Percentiles rank a stretch among this genome's conserved stretches.
phyloP scores from a whole-genome alignment of 2,797 vertebrate species.

The Urophycis tenuis region DNA sequence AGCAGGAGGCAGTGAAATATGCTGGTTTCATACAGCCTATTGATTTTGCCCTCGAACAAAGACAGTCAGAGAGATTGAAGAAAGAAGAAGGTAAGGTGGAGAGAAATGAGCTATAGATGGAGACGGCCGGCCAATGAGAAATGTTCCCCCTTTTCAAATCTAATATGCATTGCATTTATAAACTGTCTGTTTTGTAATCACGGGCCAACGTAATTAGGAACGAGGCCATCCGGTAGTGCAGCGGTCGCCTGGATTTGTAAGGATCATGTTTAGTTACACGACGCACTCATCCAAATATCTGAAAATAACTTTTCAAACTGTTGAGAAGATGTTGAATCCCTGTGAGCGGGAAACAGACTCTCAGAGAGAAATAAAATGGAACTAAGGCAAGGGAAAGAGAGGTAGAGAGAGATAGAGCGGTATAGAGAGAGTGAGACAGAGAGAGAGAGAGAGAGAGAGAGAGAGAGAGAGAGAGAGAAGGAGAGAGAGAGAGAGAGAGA shows the following conservation, averaged over 20 bases:
- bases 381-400: no score
- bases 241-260: neutral
- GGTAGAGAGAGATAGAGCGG: slow-evolving; percentile 28
- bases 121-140: slow-evolving; percentile 32
- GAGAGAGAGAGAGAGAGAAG: slow-evolving; percentile 51
- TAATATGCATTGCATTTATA: neutral
- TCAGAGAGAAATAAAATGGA: neutral
- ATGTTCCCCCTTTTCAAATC: slow-evolving; percentile 37
- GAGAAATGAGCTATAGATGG: slow-evolving; percentile 53
- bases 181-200: neutral
- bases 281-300: slow-evolving; percentile 29
- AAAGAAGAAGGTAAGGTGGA: slow-evolving; percentile 20
- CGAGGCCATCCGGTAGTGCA: neutral
- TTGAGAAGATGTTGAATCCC: slow-evolving; percentile 31
- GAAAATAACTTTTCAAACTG: slow-evolving; percentile 22
- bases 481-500: slow-evolving; percentile 21
- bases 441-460: slow-evolving; percentile 38
- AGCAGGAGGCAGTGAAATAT: slow-evolving; percentile 58
- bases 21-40: slow-evolving; percentile 62
- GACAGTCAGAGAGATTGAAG: slow-evolving; percentile 54
- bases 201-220: neutral
- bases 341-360: slow-evolving; percentile 14
- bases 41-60: slow-evolving; percentile 65
- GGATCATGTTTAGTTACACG: slow-evolving; percentile 23
- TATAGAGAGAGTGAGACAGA: slow-evolving; percentile 25